Evolutionary conservation across 2,113 vertebrate genomes (phyloP), one percentile per base, ranked within the genome.

Genomic region (Crypturellus undulatus): DNA sequence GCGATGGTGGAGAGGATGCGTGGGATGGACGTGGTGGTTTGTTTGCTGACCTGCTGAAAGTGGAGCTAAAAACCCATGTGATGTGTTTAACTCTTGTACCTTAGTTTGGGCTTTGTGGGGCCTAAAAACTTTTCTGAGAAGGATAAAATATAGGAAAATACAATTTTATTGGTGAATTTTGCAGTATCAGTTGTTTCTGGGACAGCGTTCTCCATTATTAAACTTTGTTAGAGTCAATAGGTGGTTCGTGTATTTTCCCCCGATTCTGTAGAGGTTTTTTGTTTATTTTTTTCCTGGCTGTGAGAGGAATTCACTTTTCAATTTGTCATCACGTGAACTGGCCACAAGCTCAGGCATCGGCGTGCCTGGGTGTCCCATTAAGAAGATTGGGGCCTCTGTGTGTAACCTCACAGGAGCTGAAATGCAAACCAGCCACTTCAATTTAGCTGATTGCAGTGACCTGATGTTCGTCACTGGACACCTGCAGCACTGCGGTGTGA

Each of bases 1-100:
- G 65, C 40, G 65, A 8, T 34, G 40, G 8, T 30, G 24, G 10
- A 36, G 8, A 0, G 0, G 28, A 21, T 11, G 21, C 24, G 6
- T 3, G 6, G n/a, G 26, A 16, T 13, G n/a, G 30, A 62, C 17
- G 13, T 4, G 3, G 4, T 20, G 32, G 18, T 87, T 15, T 58
- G 6, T 25, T 51, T 15, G 7, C 11, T 70, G 42, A 6, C 18
- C 60, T 59, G 45, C n/a, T 54, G 32, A 3, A 0, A 24, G 19
- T 6, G 40, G 59, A 72, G 36, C 19, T 71, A 1, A 0, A 36
- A 47, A n/a, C 7, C 40, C 12, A 12, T 4, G 10, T 1, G 9
- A 24, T 19, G 10, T n/a, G 3, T 81, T 54, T 5, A 79, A 47
- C 2, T 4, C 34, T 11, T 51, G 3, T n/a, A 8, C 17, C 9